Base-by-base conservation (phyloP, 2,888 invertebrate genomes). In the Acronicta psi region DNA sequence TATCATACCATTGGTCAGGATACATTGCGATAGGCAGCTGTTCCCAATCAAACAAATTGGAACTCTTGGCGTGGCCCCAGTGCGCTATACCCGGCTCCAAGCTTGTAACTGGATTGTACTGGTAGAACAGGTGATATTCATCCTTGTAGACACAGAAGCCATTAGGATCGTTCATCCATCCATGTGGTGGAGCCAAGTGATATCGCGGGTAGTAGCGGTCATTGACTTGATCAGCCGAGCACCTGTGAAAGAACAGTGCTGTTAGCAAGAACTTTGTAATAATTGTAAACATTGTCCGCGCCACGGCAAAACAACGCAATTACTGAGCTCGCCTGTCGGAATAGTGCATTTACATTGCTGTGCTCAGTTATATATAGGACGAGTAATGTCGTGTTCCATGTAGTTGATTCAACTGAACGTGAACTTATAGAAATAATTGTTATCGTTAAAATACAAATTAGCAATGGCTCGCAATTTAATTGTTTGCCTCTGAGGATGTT, bases 91-190 rank as follows among this genome's bases (percentile, higher is more conserved):
- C 88, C 0, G 92, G 83, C 2, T 68, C 82, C 1, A 73, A 69
- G 42, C 91, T 88, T 29, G 82, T 84, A 2, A 84, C 46, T 0
- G 95, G 95, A 60, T 95, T 92, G 69, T 88, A 86, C 73, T 95
- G 95, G 69, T 91, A 95, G 63, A 94, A 95, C 4, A 95, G 72
- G 65, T 95, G 95, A 62, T 91, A 95, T 17, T 86, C 83, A 1
- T 83, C 79, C 6, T 84, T 73, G 61, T 77, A 92, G 38, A 81
- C 62, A 50, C 91, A 84, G 60, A 95, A 91, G 6, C 95, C 95
- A 54, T 95, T 95, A 0, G 95, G 95, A 54, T 95, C 95, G 71
- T 95, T 95, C 85, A 95, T 93, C 95, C 95, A 95, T 40, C 94
- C 94, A 3, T 66, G 16, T 0, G 81, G 82, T 0, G 92, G 91